Base-by-base conservation (phyloP, 2,113 vertebrate genomes). In the Apeltes quadracus region DNA sequence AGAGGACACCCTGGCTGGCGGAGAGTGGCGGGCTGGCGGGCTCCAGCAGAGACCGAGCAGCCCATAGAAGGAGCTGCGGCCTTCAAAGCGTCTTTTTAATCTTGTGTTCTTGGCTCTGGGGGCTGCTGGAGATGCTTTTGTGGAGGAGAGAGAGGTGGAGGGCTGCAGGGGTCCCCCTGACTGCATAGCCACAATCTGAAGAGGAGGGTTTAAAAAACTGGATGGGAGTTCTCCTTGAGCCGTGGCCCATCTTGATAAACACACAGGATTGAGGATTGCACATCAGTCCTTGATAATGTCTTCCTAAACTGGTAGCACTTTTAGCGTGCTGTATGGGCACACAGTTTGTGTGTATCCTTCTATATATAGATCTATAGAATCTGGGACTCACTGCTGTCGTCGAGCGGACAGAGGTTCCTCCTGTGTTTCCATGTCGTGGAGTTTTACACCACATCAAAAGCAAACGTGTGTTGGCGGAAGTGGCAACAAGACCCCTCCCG, bases 201-300 rank as follows among this genome's bases (percentile, higher is more conserved):
- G 27, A 71, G 16, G 34, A 20, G 50, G 69, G 72, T 65, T 85
- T 69, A 61, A 56, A 76, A 69, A 54, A 41, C 59, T 75, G 32
- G 7, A 41, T 63, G 29, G 1, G 32, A 81, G 80, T 72, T 75
- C 72, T 34, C 38, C 62, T 84, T 87, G 88, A 89, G 72, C 66
- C 61, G 7, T 15, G 8, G 87, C 88, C 88, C 74, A 90, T 91
- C 87, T 88, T 88, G 90, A 90, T 91, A 84, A 71, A 62, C 57
- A 48, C 68, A 74, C 11, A 61, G 69, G 80, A 78, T 51, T 70
- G 54, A 84, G 68, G 38, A 72, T 73, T 87, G 81, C 66, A 53
- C 74, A 65, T 54, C 56, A 39, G 55, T 2, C 3, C 58, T 44
- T 14, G 61, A 73, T 87, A 84, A 75, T 27, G 39, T 72, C 67